phyloP scores from a whole-genome alignment of 2,113 vertebrate genomes.

The Orientallactaga bullata region DNA sequence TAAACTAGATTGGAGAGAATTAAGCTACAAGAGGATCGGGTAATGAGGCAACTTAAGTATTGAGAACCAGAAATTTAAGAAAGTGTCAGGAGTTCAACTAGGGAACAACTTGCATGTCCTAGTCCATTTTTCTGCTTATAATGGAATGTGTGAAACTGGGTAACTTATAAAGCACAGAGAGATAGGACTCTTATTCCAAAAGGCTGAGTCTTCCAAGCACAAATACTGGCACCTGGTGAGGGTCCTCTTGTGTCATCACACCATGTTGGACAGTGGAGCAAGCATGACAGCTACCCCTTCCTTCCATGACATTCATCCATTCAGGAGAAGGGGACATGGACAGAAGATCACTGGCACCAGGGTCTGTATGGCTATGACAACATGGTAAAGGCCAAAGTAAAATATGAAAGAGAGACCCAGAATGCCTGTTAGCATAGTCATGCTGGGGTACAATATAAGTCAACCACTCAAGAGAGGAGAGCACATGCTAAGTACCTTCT shows the following conservation, averaged over 20 bases:
- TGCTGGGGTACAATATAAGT: neutral
- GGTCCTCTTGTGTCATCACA: neutral
- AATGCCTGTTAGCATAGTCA: no score
- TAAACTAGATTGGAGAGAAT: neutral
- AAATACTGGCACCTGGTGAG: neutral
- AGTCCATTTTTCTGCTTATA: neutral
- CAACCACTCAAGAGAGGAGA: neutral
- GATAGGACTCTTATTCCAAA: no score
- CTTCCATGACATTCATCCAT: no score
- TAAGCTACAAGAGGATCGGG: neutral
- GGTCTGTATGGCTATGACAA: no score
- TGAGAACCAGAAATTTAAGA: neutral
- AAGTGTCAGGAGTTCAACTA: neutral
- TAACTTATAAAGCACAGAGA: neutral
- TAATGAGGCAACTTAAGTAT: neutral
- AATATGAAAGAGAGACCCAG: no score
- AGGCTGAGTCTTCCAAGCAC: neutral
- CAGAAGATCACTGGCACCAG: no score
- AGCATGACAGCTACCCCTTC: no score
- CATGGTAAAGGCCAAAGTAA: no score
- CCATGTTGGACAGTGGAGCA: neutral
- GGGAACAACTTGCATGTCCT: no score
- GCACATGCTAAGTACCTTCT: neutral
- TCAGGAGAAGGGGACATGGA: no score
- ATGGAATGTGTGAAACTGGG: no score